A percentile compares a stretch with the other conserved stretches of the same genome.
These are phyloP conservation scores for Tetraneura akinire DNA, from an alignment of 1,140 invertebrate genomes.

Conservation along the genomic window DNA sequence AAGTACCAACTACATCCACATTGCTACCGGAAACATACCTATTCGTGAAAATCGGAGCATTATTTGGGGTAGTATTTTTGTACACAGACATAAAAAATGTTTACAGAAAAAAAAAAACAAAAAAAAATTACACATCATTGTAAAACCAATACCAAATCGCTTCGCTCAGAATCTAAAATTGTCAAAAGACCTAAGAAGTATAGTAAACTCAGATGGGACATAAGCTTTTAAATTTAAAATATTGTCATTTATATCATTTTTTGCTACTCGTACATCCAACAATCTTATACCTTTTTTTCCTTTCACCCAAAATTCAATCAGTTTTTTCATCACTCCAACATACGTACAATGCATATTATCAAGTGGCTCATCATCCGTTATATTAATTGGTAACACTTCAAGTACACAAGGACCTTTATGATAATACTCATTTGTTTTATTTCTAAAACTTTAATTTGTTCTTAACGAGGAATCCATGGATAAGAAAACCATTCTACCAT, in stretches of 20 bases:
- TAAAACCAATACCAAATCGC: too few relatives aligned
- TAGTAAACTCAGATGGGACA: slow-evolving; percentile 16
- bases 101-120: too few relatives aligned
- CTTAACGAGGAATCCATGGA: background rate
- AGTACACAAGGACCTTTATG: slow-evolving; percentile 12
- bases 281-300: slow-evolving; percentile 5
- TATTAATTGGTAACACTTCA: slow-evolving; percentile 9
- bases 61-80: too few relatives aligned
- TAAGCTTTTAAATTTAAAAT: background rate
- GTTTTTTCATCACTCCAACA: slow-evolving; percentile 1
- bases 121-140: too few relatives aligned
- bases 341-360: slow-evolving; percentile 17
- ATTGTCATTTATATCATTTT: background rate
- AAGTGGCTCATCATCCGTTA: background rate
- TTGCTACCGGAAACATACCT: too few relatives aligned
- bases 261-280: background rate
- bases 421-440: slow-evolving; percentile 12
- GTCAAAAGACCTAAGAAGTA: background rate
- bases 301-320: background rate
- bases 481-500: slow-evolving; percentile 9
- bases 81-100: too few relatives aligned
- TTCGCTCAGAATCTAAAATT: too few relatives aligned
- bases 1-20: too few relatives aligned
- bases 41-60: too few relatives aligned
- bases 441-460: slow-evolving; percentile 4